Percentiles rank a stretch among this genome's conserved stretches.
Evolutionary conservation across 2,888 invertebrate genomes (phyloP).

Genomic region (Luperina nickerlii): DNA sequence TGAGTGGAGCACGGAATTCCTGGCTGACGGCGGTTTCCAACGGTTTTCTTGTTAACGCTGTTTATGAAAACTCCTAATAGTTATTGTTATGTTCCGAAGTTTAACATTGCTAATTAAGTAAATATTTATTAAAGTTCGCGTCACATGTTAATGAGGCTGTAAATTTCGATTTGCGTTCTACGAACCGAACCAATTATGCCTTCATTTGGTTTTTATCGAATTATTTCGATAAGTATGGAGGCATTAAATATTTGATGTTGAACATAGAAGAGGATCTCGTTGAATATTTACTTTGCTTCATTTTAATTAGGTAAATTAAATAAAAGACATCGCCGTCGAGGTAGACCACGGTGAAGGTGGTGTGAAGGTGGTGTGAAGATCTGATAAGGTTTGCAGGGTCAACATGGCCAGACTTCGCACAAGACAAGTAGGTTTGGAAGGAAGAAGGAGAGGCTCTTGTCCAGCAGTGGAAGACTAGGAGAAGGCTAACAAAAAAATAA

Average conservation of each 20-base stretch:
- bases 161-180: constrained; percentile 49
- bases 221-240: constrained; percentile 40
- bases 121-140: constrained; percentile 19
- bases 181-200: constrained; percentile 42
- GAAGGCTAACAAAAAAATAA: neutral
- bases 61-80: constrained; percentile 75
- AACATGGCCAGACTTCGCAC: neutral
- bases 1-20: constrained; percentile 80
- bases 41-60: constrained; percentile 76
- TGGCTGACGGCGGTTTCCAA: constrained; percentile 76
- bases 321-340: no score
- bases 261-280: constrained; percentile 14
- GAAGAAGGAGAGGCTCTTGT: neutral
- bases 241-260: constrained; percentile 14
- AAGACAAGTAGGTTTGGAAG: neutral
- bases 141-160: constrained; percentile 46
- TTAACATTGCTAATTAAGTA: constrained; percentile 35
- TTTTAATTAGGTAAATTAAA: constrained; percentile 1
- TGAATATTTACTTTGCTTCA: constrained; percentile 12
- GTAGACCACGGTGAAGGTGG: no score
- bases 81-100: constrained; percentile 51
- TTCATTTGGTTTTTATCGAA: constrained; percentile 55
- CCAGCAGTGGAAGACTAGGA: neutral
- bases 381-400: neutral
- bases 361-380: no score